Base-by-base conservation (phyloP, 1,140 invertebrate species). In the Brachionus koreanus region DNA sequence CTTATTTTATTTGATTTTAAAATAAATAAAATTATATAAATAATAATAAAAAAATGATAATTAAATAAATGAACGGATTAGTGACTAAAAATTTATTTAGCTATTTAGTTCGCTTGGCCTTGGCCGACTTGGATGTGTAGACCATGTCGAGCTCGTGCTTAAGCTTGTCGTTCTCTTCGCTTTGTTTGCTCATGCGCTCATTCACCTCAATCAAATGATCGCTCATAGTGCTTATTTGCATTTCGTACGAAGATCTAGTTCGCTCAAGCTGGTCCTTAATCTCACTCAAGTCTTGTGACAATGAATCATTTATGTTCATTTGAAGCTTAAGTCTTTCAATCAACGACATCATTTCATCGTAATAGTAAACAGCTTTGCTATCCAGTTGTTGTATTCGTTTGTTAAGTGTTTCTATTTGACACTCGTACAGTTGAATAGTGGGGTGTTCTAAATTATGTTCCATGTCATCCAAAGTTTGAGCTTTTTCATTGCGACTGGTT, bases 171-270 rank as follows among this genome's bases (percentile, higher is more conserved):
- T 79, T 79, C 39, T 79, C 76, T 61, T 79, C 76, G 12, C 16
- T 23, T 43, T 79, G 76, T 42, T 57, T 42, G 49, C 9, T 65
- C 76, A 79, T 79, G 9, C 76, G 76, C 37, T 79, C 76, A 25
- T 29, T 79, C 23, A 79, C 57, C 57, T 79, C 76, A 5, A 79
- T 65, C 39, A 79, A 79, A 65, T 79, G 76, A 49, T 79, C 76
- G 13, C 76, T 79, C 76, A 79, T 79, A 12, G 76, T 79, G 49
- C 76, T 79, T 19, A 79, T 79, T 79, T 79, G 76, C 23, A 57
- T 33, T 43, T 79, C 76, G n/a, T 79, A 79, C 10, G 49, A 61
- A 3, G 46, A 61, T n/a, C 76, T 7, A 3, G 76, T 79, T 0
- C 76, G n/a, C n/a, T 79, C 76, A 23, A 79, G 25, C 33, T 79